Evolutionary conservation across 2,797 vertebrate species (phyloP), one percentile per base, ranked within the genome.

Genomic region (Simalia tracyae): DNA sequence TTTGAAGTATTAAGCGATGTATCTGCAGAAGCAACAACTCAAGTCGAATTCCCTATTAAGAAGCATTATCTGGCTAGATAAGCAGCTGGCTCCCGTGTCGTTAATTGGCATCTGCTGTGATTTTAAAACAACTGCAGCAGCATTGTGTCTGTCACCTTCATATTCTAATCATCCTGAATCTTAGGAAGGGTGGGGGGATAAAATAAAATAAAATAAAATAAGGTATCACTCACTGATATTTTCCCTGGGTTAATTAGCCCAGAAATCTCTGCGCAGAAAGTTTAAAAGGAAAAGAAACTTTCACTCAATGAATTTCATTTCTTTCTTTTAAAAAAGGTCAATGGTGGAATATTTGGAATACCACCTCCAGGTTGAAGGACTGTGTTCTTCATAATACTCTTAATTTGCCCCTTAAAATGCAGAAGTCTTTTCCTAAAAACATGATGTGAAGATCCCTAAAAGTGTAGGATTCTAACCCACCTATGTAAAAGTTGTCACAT

Each of bases 81-180:
- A 98, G 98, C 98, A 98, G 97, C 98, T 98, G 98, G 97, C 97
- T 98, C 97, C 97, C 96, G 96, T 97, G 97, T 97, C 97, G 97
- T 97, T 98, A 98, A 98, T 98, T 98, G 98, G 96, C 97, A 97
- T 97, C 97, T 98, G 98, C 97, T 98, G 97, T 97, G 97, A 97
- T 98, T 98, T 97, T 98, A 97, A 98, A 98, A 98, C 97, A 98
- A 98, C 97, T 98, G 98, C 97, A 97, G 98, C 97, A 98, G 97
- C 94, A 97, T 97, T 98, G 97, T 97, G 97, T 95, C 97, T 97
- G 97, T 97, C 97, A 98, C 98, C 98, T 98, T 98, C 97, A 98
- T 98, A 98, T 98, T 98, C 97, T 98, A 98, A 98, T 98, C 97
- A 97, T 95, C 96, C 97, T 96, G 97, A 97, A 98, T 97, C 96